phyloP scores from a whole-genome alignment of 2,888 invertebrate genomes.

The Drosophila kambysellisi region DNA sequence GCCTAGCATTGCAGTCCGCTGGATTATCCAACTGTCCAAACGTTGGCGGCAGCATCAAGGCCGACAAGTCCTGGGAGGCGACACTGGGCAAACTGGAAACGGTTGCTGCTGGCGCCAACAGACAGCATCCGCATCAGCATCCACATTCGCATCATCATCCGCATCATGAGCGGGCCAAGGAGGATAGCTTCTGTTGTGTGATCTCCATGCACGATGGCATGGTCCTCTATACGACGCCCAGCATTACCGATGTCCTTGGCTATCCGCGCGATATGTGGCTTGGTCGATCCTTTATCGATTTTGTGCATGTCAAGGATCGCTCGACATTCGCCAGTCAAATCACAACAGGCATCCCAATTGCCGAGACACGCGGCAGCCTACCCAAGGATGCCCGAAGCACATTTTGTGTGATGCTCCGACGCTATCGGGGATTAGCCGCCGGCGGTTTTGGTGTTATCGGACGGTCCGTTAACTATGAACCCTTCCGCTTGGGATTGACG shows the following conservation, averaged over 20 bases:
- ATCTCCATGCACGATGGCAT: slow-evolving; percentile 94
- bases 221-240: slow-evolving; percentile 91
- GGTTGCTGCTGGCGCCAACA: neutral
- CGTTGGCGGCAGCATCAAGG: slow-evolving; percentile 36
- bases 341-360: slow-evolving; percentile 88
- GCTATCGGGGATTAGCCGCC: slow-evolving; percentile 88
- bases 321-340: slow-evolving; percentile 92
- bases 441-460: slow-evolving; percentile 88
- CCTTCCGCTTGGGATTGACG: slow-evolving; percentile 90
- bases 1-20: slow-evolving; percentile 3
- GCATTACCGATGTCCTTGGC: slow-evolving; percentile 89
- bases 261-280: slow-evolving; percentile 94
- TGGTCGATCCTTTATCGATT: slow-evolving; percentile 94
- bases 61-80: slow-evolving; percentile 75
- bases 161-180: slow-evolving; percentile 47
- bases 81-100: slow-evolving; percentile 70
- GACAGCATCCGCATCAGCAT: slow-evolving; percentile 6
- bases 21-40: neutral
- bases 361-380: slow-evolving; percentile 85
- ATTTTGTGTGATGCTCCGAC: slow-evolving; percentile 89
- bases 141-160: neutral
- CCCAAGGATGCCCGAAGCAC: slow-evolving; percentile 85
- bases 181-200: slow-evolving; percentile 92
- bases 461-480: slow-evolving; percentile 88
- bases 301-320: slow-evolving; percentile 91